Evolutionary conservation across 2,113 vertebrate species (phyloP), one percentile per base, ranked within the genome.

Genomic region (Smithornis capensis): DNA sequence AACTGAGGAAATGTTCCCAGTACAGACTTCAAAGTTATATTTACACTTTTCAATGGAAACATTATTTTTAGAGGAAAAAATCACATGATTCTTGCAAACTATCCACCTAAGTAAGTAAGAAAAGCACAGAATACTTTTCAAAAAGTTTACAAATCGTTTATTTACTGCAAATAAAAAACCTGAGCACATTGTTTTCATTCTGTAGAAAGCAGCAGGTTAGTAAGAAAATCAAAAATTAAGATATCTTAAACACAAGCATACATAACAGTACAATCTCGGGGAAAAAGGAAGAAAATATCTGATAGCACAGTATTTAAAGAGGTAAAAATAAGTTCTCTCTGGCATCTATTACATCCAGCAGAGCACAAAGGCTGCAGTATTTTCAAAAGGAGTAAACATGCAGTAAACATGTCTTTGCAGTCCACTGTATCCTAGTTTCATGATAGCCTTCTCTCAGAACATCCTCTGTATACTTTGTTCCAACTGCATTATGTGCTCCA

Each of bases 131-230:
- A 73, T 8, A 70, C 76, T 70, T 65, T 83, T 76, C 28, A 4
- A 52, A 24, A 83, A 74, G n/a, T 45, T 93, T 74, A 59, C 10
- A 80, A 86, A 67, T 44, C 17, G 23, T 96, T 96, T 96, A 95
- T 96, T 97, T 92, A 74, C 10, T 71, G 47, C 35, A 83, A 56
- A 37, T 55, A 42, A 77, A 42, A 37, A 70, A 56, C 19, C 4
- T n/a, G 17, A 68, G 18, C 50, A 79, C n/a, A 90, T 12, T 42
- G 37, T 52, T 93, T 69, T 59, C 29, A 35, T 63, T 93, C 60
- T 63, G 42, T 38, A 8, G 24, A 86, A 95, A 89, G 18, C 49
- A 79, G 28, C 6, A 68, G 12, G 5, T 22, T n/a, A 60, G 10
- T 35, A 89, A 71, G 35, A 68, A 92, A 82, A 92, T 6, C 19